Evolutionary conservation across 1,140 invertebrate species (phyloP), one percentile per base, ranked within the genome.

Genomic region (Lordiphosa collinella): DNA sequence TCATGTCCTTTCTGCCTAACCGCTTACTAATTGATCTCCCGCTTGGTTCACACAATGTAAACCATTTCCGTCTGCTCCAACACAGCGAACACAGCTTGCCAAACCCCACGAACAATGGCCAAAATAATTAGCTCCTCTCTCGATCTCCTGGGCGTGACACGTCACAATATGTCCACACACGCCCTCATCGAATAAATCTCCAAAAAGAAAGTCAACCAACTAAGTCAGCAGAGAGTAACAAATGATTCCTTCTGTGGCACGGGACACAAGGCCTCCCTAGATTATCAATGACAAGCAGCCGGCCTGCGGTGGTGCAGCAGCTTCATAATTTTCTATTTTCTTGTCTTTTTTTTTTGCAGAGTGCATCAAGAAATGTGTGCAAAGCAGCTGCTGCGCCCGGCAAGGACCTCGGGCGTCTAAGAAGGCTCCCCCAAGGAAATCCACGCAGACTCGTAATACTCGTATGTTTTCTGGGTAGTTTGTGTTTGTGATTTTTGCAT

Each of bases 241-340:
- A 75, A 64, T 75, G 54, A 75, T 66, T 65, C 36, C 14, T 36
- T 35, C 12, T 52, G 35, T 62, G 54, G 73, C 73, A 76, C 73
- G 73, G 62, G 73, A 70, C 73, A 71, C 75, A 48, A 48, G 35
- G 13, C 56, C 50, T 55, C 7, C 22, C 52, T 76, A 70, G 76
- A 80, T 80, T 82, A 80, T 82, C 76, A 82, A 80, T 80, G 76
- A 82, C 76, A 80, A 55, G 58, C 76, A 80, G 76, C 76, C 74
- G 74, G 73, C 73, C 36, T 25, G n/a, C n/a, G 13, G 12, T 35
- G 49, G 22, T 37, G 54, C 56, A 74, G 70, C 75, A 79, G 69
- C 76, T 82, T 82, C 76, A 80, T 80, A 61, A 82, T 76, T 80
- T 67, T 82, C 59, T 57, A 43, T 58, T 64, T 72, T 63, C 55